These are phyloP conservation scores for Melieria picta DNA, from an alignment of 2,888 invertebrate genomes.

Conservation along the genomic window DNA sequence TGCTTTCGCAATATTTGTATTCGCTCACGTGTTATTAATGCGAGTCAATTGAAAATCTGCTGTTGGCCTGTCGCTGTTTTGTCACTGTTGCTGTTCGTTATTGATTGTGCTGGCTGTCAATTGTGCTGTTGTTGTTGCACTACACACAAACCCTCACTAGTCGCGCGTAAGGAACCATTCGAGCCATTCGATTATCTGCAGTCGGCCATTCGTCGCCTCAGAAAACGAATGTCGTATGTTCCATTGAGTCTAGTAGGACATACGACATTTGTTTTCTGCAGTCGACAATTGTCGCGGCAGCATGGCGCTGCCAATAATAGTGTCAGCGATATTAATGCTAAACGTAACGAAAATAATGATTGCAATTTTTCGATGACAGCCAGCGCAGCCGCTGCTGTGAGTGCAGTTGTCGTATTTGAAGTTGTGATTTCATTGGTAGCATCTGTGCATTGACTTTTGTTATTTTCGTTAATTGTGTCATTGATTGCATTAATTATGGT, in stretches of 20 bases:
- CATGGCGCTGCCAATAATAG: not conserved
- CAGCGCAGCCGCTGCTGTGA: too few species aligned
- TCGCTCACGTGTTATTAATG: constrained; percentile 32
- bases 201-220: too few species aligned
- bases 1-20: not conserved
- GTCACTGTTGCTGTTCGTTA: not conserved
- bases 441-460: constrained; percentile 6
- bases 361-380: constrained; percentile 23
- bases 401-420: too few species aligned
- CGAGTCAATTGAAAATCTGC: constrained; percentile 29
- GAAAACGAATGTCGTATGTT: too few species aligned
- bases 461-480: constrained; percentile 35
- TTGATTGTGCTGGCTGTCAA: not conserved
- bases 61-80: not conserved
- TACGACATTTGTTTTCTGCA: too few species aligned
- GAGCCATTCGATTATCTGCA: too few species aligned
- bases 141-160: too few species aligned
- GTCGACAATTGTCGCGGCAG: too few species aligned
- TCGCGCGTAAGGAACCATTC: too few species aligned
- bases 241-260: too few species aligned
- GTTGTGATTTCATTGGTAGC: constrained; percentile 22
- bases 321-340: constrained; percentile 34
- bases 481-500: constrained; percentile 36
- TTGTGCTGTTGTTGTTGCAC: too few species aligned
- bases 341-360: constrained; percentile 32